phyloP scores from a whole-genome alignment of 2,888 invertebrate species.

The Pardosa pseudoannulata region DNA sequence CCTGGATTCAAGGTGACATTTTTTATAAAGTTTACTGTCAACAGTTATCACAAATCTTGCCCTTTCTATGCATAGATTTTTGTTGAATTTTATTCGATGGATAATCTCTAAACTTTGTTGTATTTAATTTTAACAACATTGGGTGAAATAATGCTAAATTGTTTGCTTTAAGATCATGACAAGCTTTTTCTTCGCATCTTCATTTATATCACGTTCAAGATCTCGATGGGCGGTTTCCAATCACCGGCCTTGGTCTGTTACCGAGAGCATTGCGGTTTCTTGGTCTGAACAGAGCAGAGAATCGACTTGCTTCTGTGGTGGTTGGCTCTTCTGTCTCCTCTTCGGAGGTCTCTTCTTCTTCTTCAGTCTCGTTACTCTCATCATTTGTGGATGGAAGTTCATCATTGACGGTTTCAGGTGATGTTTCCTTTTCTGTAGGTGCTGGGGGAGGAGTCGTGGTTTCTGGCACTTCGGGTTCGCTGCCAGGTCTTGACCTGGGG shows the following conservation, averaged over 20 bases:
- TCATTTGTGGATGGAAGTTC: not conserved
- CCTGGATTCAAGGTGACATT: too few species aligned
- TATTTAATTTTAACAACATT: too few species aligned
- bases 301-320: slow-evolving; percentile 58
- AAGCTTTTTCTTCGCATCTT: too few species aligned
- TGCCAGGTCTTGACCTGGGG: slow-evolving; percentile 27
- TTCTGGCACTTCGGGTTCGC: slow-evolving; percentile 33
- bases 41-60: too few species aligned
- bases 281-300: slow-evolving; percentile 59
- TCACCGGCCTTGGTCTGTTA: slow-evolving; percentile 60
- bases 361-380: slow-evolving; percentile 17
- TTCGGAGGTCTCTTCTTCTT: slow-evolving; percentile 23
- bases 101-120: too few species aligned
- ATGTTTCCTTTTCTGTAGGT: slow-evolving; percentile 21
- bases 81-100: too few species aligned
- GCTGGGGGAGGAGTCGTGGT: slow-evolving; percentile 29
- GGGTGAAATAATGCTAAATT: too few species aligned
- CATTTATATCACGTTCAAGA: not conserved
- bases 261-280: slow-evolving; percentile 47
- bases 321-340: slow-evolving; percentile 39
- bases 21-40: too few species aligned
- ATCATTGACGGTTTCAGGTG: slow-evolving; percentile 6
- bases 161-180: too few species aligned
- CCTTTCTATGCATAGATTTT: too few species aligned
- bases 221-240: slow-evolving; percentile 53